Evolutionary conservation across 2,888 invertebrate species (phyloP), one percentile per base, ranked within the genome.

Genomic region (Leptopilina myrica): DNA sequence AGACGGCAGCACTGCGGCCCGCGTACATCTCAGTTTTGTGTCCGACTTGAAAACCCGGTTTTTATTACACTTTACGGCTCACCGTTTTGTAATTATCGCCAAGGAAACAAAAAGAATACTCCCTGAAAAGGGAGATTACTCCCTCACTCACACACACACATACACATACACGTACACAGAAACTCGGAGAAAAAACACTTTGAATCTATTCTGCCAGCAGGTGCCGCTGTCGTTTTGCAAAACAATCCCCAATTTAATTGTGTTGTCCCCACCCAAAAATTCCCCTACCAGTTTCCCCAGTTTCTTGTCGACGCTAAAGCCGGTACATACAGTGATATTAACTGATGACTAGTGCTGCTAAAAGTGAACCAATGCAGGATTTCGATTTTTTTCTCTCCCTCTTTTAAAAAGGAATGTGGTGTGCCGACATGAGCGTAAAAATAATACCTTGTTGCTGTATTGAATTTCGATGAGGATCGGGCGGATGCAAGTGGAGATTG

Each of bases 1-100:
- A 91, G 91, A 89, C 91, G 91, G 91, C 91, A 91, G 91, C 91
- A 91, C 91, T 90, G 91, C 90, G 91, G 88, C 87, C 88, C 87
- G 90, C 88, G 90, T 89, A 90, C 89, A 90, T 90, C 91, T 89
- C 89, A 88, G 87, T 88, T 87, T 33, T 82, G 86, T 84, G 87
- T 89, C 82, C 82, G 83, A 84, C 83, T 80, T 75, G 78, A 80
- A 33, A 20, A 69, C 76, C 76, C 77, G 82, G 79, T 75, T 81
- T 77, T 79, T 76, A 80, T 49, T 79, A 76, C 80, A 43, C 43
- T 76, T 79, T 62, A 49, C 78, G 78, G 46, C 62, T 15, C 43
- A 69, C 43, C 69, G 69, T 69, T 69, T 69, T 49, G 12, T 49
- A 49, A 53, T 53, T 7, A 26, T 53, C 33, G 33, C 33, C 33